phyloP scores from a whole-genome alignment of 2,113 vertebrate species.

The Isichthys henryi region DNA sequence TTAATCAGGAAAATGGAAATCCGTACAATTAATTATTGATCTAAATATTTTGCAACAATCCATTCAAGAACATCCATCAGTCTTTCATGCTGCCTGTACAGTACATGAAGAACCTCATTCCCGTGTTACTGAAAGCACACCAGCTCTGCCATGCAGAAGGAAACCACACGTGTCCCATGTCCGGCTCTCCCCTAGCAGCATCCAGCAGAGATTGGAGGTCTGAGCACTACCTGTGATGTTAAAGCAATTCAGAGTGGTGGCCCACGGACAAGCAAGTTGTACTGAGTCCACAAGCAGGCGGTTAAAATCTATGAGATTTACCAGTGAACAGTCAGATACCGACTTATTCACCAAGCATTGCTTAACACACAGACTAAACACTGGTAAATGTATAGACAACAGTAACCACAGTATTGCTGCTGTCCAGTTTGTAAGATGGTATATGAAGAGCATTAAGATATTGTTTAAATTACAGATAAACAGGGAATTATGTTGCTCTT shows the following conservation, averaged over 20 bases:
- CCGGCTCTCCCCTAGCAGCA: slow-evolving; percentile 52
- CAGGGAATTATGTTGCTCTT: neutral
- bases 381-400: neutral
- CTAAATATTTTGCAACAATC: neutral
- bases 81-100: neutral
- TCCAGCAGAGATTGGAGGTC: slow-evolving; percentile 70
- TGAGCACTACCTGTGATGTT: slow-evolving; percentile 66
- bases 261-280: slow-evolving; percentile 22
- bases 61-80: neutral
- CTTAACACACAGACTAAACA: neutral
- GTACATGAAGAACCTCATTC: neutral
- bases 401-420: neutral
- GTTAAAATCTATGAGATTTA: neutral
- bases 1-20: neutral
- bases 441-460: neutral
- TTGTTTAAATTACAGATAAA: neutral
- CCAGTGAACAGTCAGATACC: neutral
- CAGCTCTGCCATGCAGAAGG: neutral
- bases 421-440: neutral
- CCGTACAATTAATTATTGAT: neutral
- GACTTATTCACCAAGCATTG: neutral
- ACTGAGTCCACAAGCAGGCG: slow-evolving; percentile 3
- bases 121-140: neutral
- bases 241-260: slow-evolving; percentile 42
- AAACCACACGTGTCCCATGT: neutral